phyloP scores from a whole-genome alignment of 2,113 vertebrate species.

The Chaetodon auriga region DNA sequence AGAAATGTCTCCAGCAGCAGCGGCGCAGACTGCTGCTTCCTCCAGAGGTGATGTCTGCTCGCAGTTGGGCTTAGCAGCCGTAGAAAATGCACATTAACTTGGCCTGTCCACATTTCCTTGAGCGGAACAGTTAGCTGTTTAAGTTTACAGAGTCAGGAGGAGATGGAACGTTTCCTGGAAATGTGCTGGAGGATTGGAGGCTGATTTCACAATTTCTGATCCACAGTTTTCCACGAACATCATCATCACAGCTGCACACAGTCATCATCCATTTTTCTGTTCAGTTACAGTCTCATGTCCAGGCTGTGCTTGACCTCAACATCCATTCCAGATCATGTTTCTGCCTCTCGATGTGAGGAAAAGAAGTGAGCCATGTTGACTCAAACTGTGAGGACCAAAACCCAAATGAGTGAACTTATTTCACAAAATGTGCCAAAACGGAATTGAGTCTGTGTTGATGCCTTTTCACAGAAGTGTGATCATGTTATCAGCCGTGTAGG shows the following conservation, averaged over 20 bases:
- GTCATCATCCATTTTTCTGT: neutral
- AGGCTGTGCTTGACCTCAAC: neutral
- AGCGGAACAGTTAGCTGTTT: neutral
- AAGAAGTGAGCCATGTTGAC: neutral
- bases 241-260: neutral
- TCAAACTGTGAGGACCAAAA: neutral
- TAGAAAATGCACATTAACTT: constrained; percentile 27
- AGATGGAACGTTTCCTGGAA: neutral
- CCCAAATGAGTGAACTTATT: neutral
- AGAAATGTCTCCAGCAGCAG: constrained; percentile 39
- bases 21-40: constrained; percentile 18
- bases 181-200: neutral
- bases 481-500: neutral
- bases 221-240: neutral
- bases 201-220: neutral
- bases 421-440: neutral
- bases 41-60: constrained; percentile 28
- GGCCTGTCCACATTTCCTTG: neutral
- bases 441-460: neutral
- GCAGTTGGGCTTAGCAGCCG: constrained; percentile 27
- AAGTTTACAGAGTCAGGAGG: neutral
- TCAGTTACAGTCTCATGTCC: no score
- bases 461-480: neutral
- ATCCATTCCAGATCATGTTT: neutral
- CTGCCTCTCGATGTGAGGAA: no score